A percentile compares a stretch with the other conserved stretches of the same genome.
These are phyloP conservation scores for Scopus umbretta DNA, from an alignment of 2,113 vertebrate genomes.

Conservation along the genomic window DNA sequence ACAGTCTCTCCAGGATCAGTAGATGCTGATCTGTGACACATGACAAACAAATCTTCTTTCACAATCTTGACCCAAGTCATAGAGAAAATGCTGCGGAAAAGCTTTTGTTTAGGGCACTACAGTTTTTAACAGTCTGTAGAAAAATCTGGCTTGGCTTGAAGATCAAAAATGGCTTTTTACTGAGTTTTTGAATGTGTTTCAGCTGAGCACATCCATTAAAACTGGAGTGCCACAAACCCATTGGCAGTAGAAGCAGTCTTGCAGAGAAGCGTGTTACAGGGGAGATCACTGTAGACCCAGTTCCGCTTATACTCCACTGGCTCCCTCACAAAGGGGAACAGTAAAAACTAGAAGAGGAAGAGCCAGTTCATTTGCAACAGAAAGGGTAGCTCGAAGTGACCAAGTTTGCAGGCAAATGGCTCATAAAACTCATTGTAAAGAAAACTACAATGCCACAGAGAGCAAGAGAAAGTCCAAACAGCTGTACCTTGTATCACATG, in stretches of 20 bases:
- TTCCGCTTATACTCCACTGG: neutral
- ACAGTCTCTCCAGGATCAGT: neutral
- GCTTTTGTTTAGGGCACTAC: neutral
- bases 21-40: neutral
- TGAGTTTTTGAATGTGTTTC: neutral
- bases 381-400: neutral
- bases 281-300: neutral
- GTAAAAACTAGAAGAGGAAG: neutral
- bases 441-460: neutral
- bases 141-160: neutral
- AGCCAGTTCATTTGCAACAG: neutral
- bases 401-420: neutral
- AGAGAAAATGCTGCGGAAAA: neutral
- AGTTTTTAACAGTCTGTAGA: neutral
- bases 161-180: neutral
- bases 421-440: neutral
- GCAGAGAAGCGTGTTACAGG: neutral
- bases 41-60: neutral
- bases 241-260: neutral
- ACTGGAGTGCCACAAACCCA: neutral
- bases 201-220: neutral
- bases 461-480: neutral
- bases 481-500: neutral
- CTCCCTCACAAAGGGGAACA: neutral
- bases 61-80: neutral